Evolutionary conservation across 2,797 vertebrate species (phyloP).

Genomic region (Capromys pilorides): DNA sequence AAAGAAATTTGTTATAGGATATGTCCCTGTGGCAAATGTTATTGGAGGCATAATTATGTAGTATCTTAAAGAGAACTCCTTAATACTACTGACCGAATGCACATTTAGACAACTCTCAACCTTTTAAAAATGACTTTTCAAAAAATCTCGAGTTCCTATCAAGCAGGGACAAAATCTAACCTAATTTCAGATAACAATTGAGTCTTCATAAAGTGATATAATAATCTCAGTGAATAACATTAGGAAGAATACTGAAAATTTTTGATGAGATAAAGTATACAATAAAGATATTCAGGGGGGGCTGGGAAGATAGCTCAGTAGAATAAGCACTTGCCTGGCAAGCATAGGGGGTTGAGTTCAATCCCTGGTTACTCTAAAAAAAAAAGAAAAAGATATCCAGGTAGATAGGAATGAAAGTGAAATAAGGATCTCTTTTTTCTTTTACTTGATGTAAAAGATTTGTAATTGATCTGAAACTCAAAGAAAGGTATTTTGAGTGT

Average conservation of each 20-base stretch:
- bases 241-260: background rate
- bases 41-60: background rate
- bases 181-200: background rate
- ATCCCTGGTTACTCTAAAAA: too few relatives aligned
- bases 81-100: background rate
- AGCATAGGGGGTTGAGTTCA: too few relatives aligned
- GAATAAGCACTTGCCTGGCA: too few relatives aligned
- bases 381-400: background rate
- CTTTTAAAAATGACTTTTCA: background rate
- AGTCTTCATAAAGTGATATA: background rate
- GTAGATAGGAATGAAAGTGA: background rate
- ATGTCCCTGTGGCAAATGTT: background rate
- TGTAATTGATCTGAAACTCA: background rate
- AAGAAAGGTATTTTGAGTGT: background rate
- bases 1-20: background rate
- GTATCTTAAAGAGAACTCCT: background rate
- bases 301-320: too few relatives aligned
- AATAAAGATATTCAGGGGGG: background rate
- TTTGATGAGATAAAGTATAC: background rate
- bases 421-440: background rate
- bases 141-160: background rate
- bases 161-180: background rate
- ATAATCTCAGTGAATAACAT: background rate
- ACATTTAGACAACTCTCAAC: background rate
- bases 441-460: background rate